Conservation (phyloP, 2,888 invertebrate species). For the Himalopsyche anomala region DNA sequence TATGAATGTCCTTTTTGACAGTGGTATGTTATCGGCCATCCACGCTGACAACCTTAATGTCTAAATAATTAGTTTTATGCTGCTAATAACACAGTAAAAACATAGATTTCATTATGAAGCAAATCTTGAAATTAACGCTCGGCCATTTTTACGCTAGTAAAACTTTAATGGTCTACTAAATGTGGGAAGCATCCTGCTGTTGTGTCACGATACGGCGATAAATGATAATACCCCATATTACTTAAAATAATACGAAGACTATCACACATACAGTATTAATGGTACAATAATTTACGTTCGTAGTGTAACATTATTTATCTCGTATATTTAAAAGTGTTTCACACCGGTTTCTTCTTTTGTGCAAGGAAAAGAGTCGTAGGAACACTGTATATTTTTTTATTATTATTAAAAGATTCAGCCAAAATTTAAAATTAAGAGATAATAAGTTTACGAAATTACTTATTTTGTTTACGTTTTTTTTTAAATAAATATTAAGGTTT, state of each 20-base stretch:
- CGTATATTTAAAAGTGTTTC: no score
- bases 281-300: no score
- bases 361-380: no score
- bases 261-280: background rate
- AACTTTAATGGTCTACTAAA: conserved; percentile 34
- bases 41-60: conserved; percentile 19
- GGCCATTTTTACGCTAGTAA: conserved; percentile 30
- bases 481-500: no score
- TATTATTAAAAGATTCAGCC: no score
- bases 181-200: conserved; percentile 31
- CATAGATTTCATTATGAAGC: conserved; percentile 23
- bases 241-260: conserved; percentile 13
- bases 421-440: no score
- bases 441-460: no score
- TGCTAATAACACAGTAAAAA: conserved; percentile 1
- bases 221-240: conserved; percentile 26
- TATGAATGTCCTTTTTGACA: background rate
- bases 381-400: no score
- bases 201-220: conserved; percentile 37
- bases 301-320: no score
- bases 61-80: conserved; percentile 25
- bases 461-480: no score
- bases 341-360: no score
- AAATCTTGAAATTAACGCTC: conserved; percentile 35
- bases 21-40: background rate